Base-by-base conservation (phyloP, 2,888 invertebrate species). In the Hylaea fasciaria region DNA sequence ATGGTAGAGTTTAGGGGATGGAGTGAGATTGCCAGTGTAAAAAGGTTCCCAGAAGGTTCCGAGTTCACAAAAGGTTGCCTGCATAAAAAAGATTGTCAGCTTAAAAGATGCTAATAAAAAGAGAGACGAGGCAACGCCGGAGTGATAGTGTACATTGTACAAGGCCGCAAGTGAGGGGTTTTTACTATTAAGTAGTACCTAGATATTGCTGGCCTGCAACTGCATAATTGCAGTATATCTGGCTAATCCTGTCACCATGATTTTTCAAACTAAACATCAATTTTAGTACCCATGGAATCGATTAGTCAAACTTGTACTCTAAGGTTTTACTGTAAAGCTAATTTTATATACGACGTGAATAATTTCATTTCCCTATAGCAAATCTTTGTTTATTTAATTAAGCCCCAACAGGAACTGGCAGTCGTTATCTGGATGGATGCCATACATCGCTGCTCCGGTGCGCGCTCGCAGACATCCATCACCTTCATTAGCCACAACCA, bases 371-470 rank as follows among this genome's bases (percentile, higher is more conserved):
- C 5, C 40, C 40, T 40, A 40, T 40, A 40, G 9, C 17, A 40
- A 10, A 48, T 41, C 52, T 14, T 35, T 53, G 48, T 58, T 48
- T 52, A 58, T 53, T 52, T 43, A 53, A 58, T 52, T 32, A 52
- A 40, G 41, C 35, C 46, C 8, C 12, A n/a, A 14, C 41, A 17
- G 52, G 47, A 29, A 79, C 79, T 80, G 80, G 77, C 68, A 61
- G 77, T 76, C 83, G 77, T 82, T 83, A 82, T 74, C 75, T 73
- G 72, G 72, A 85, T 82, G 84, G 77, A 65, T 66, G 68, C 74
- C 70, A 86, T 86, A 84, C 84, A 84, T 86, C 76, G 83, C 81
- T 65, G 82, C 78, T 78, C 75, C 52, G 64, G 60, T 68, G 70
- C 68, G 71, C 73, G 75, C 75, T 64, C 68, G 59, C 53, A 40